phyloP scores from a whole-genome alignment of 2,113 vertebrate genomes.

The Pantherophis guttatus region DNA sequence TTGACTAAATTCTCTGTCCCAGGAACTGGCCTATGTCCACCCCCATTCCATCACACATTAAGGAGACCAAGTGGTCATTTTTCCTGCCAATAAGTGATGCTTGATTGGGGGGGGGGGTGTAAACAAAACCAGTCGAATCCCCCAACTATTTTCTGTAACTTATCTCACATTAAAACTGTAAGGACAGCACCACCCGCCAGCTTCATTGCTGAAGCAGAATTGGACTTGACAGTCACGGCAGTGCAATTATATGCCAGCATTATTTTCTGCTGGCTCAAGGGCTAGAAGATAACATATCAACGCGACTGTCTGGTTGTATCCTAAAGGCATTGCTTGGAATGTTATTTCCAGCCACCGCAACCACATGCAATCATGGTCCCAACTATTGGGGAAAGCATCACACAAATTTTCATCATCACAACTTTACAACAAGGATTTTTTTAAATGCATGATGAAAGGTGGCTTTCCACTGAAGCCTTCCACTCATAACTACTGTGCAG shows the following conservation, averaged over 20 bases:
- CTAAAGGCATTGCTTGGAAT: neutral
- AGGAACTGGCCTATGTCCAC: neutral
- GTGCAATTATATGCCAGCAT: neutral
- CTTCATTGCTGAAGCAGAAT: neutral
- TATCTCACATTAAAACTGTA: neutral
- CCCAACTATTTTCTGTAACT: neutral
- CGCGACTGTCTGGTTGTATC: neutral
- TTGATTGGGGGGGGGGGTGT: neutral
- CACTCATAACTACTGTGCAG: neutral
- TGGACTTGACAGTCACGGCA: neutral
- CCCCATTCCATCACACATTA: neutral
- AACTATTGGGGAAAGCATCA: neutral
- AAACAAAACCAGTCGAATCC: neutral
- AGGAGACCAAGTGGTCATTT: neutral
- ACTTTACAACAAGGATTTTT: neutral
- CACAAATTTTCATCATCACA: neutral
- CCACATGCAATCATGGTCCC: neutral
- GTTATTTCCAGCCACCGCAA: neutral
- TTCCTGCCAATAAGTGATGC: neutral
- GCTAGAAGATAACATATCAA: neutral
- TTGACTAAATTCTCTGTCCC: neutral
- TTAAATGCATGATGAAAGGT: neutral
- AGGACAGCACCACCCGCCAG: neutral
- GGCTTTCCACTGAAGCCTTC: neutral
- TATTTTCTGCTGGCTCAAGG: neutral